These are phyloP conservation scores for Lycia hirtaria DNA, from an alignment of 2,888 invertebrate genomes.

Conservation along the genomic window DNA sequence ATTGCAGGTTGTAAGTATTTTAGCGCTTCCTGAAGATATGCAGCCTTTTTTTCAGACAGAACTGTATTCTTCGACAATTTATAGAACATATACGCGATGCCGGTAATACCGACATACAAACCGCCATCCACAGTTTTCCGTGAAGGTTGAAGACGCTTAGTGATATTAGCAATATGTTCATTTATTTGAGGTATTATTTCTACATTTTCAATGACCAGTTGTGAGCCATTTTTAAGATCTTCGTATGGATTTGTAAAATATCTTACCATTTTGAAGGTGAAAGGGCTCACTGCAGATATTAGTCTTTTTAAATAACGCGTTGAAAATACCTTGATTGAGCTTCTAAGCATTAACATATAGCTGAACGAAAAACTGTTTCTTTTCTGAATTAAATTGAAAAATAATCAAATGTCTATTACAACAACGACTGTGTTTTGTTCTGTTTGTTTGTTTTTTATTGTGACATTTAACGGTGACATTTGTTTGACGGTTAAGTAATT, in stretches of 20 bases:
- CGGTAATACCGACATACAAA: constrained; percentile 89
- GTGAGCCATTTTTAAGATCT: constrained; percentile 55
- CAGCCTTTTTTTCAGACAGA: constrained; percentile 70
- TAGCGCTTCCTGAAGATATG: constrained; percentile 85
- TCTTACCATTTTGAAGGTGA: constrained; percentile 69
- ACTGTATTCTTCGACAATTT: constrained; percentile 86
- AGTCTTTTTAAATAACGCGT: constrained; percentile 47
- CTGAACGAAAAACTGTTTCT: not conserved
- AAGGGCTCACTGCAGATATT: constrained; percentile 44
- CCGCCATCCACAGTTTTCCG: constrained; percentile 84
- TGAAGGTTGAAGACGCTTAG: constrained; percentile 64
- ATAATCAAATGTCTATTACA: too few species aligned
- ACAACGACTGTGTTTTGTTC: constrained; percentile 1
- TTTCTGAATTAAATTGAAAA: not conserved
- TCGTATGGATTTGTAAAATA: constrained; percentile 73
- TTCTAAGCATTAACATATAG: constrained; percentile 47
- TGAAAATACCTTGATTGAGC: constrained; percentile 42
- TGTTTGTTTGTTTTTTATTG: not conserved
- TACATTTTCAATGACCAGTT: constrained; percentile 51
- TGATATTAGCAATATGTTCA: constrained; percentile 64
- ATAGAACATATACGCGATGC: constrained; percentile 91
- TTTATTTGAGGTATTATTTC: constrained; percentile 58
- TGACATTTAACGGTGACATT: not conserved
- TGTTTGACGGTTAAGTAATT: not conserved
- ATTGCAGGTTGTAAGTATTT: constrained; percentile 88